Evolutionary conservation across 2,888 invertebrate genomes (phyloP), one percentile per base, ranked within the genome.

Genomic region (Mechanitis mazaeus): DNA sequence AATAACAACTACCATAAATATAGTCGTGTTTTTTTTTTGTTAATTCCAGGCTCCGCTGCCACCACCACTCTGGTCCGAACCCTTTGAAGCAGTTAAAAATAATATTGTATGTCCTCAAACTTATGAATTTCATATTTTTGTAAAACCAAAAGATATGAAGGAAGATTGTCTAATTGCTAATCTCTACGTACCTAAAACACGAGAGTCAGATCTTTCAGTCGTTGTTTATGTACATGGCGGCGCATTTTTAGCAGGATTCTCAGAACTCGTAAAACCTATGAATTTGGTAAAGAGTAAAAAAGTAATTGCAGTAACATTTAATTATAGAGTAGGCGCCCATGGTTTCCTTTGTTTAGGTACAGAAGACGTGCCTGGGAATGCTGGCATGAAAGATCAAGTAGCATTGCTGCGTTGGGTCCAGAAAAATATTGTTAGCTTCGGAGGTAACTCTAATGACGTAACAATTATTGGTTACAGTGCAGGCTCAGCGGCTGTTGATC

Each of bases 211-310:
- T 47, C 55, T 73, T 6, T 81, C 89, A 2, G 89, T 90, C 1
- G 67, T 87, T 46, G 81, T 89, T 12, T 74, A 77, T 55, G 72
- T 90, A 2, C 90, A 90, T 58, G 88, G 88, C 31, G 90, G 90
- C 3, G 84, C 75, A 3, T 88, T 78, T 64, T 74, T 82, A 68
- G 54, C 73, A 2, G 87, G 86, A 6, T 72, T 62, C 42, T 81
- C 83, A 0, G 73, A 72, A 31, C 68, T 74, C 0, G 50, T 74
- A 7, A 59, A 69, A 58, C 56, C 74, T 0, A 72, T 73, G 54
- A 72, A 75, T 59, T 61, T 84, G 11, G 72, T 75, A 0, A 62
- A 64, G 2, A 69, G 67, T 1, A 72, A 78, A 42, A 65, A 81
- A 68, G 58, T 83, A 0, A 74, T 84, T 54, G 66, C 68, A 9